Conservation (phyloP, 1,140 invertebrate species). For the Zophobas atratus region DNA sequence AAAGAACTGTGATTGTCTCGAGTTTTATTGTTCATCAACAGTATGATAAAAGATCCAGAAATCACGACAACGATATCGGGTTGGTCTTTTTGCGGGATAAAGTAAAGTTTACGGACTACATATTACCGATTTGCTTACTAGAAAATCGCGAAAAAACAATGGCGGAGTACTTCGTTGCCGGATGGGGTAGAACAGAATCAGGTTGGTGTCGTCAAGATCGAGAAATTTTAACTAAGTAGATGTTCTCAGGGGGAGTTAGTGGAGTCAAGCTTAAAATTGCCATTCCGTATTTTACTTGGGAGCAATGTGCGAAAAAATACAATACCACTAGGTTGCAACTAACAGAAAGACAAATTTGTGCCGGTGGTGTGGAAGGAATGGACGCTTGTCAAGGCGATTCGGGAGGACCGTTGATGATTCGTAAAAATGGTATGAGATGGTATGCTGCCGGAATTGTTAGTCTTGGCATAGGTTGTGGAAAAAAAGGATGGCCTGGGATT, state of each 20-base stretch:
- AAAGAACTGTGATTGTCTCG: conserved; percentile 68
- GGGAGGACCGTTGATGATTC: conserved; percentile 74
- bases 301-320: conserved; percentile 64
- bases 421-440: conserved; percentile 29
- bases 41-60: conserved; percentile 67
- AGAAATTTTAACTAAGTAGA: conserved; percentile 9
- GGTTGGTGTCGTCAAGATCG: conserved; percentile 46
- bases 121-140: conserved; percentile 79
- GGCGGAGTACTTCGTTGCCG: conserved; percentile 58
- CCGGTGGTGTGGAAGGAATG: conserved; percentile 67
- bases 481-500: too few relatives aligned
- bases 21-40: conserved; percentile 71
- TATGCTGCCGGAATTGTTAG: background rate
- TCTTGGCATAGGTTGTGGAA: too few relatives aligned
- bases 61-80: conserved; percentile 76
- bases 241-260: conserved; percentile 25
- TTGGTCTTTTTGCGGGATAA: conserved; percentile 71
- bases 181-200: conserved; percentile 64
- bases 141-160: conserved; percentile 21
- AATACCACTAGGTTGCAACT: conserved; percentile 51
- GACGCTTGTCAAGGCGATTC: conserved; percentile 75
- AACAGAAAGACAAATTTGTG: conserved; percentile 68
- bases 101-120: conserved; percentile 62
- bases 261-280: conserved; percentile 53
- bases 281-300: conserved; percentile 58